Base-by-base conservation (phyloP, 1,140 invertebrate species). In the Drosophila takahashii region DNA sequence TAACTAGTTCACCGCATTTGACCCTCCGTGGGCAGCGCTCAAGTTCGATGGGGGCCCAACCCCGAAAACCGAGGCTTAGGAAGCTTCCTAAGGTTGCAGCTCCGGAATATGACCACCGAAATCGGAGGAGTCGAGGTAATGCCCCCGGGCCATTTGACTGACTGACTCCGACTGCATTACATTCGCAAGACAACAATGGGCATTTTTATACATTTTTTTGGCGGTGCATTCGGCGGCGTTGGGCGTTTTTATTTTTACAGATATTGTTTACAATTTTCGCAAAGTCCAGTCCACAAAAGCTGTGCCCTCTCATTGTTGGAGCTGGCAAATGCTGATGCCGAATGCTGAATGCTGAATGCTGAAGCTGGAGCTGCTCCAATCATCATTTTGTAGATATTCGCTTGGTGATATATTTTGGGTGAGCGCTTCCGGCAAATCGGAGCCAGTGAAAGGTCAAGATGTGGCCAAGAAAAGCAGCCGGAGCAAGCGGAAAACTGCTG, bases 201-300 rank as follows among this genome's bases (percentile, higher is more conserved):
- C 65, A 79, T 76, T 74, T 80, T 32, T 50, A 32, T 50, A 50
- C 47, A 15, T 50, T 50, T 50, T 74, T 78, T 66, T 61, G 18
- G 47, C 37, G 37, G 32, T 54, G 44, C 32, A 44, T 58, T 76
- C 79, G 72, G 79, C 79, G 76, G 84, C 79, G 80, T 87, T 87
- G 84, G 84, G 84, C 84, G 84, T 87, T 87, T 87, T 87, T 87
- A 89, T 87, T 87, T 87, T 87, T 87, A 87, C 84, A 87, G 84
- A 87, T 89, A 87, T 87, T 87, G 84, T 87, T 87, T 89, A 62
- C 67, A 78, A 78, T 87, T 85, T 84, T 58, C 53, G 45, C 53
- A 51, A 75, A 34, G 72, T 75, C 72, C 71, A 75, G 71, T 73
- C 50, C 58, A 54, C 51, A 50, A 51, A 22, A 29, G 52, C 47